Evolutionary conservation across 2,888 invertebrate genomes (phyloP).

Genomic region (Hyposoter didymator): DNA sequence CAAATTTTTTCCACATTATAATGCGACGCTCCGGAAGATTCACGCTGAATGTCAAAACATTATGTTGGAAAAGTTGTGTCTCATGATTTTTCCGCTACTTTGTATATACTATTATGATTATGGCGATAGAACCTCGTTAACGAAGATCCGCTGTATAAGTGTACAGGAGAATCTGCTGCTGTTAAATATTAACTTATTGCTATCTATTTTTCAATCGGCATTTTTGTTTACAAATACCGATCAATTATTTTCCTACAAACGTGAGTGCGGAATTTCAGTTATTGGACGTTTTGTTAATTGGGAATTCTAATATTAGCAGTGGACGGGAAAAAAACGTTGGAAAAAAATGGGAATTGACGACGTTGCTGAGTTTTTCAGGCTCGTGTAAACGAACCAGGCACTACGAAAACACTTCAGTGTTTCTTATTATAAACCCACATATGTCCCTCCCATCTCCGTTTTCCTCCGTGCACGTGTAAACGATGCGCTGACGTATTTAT

Average conservation of each 20-base stretch:
- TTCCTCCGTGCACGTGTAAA: background rate
- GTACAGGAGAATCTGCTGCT: conserved; percentile 27
- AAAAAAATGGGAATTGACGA: conserved; percentile 22
- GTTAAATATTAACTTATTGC: conserved; percentile 13
- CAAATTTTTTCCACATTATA: no score
- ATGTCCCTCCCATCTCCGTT: background rate
- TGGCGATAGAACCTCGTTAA: no score
- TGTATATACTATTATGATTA: no score
- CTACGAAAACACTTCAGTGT: conserved; percentile 30
- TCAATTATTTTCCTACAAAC: conserved; percentile 1
- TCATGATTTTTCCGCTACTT: no score
- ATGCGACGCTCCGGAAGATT: no score
- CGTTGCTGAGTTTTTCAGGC: conserved; percentile 19
- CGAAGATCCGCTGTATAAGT: conserved; percentile 38
- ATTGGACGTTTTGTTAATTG: background rate
- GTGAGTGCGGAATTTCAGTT: background rate
- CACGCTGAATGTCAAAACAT: no score
- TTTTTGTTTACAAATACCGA: conserved; percentile 13
- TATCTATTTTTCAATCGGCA: conserved; percentile 9
- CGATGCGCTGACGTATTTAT: conserved; percentile 9
- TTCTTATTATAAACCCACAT: conserved; percentile 15
- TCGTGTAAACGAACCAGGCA: conserved; percentile 10
- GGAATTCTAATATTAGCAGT: conserved; percentile 29
- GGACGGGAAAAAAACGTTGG: background rate
- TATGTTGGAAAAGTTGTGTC: no score